Conservation (phyloP, 2,113 vertebrate species). For the Mus spicilegus region DNA sequence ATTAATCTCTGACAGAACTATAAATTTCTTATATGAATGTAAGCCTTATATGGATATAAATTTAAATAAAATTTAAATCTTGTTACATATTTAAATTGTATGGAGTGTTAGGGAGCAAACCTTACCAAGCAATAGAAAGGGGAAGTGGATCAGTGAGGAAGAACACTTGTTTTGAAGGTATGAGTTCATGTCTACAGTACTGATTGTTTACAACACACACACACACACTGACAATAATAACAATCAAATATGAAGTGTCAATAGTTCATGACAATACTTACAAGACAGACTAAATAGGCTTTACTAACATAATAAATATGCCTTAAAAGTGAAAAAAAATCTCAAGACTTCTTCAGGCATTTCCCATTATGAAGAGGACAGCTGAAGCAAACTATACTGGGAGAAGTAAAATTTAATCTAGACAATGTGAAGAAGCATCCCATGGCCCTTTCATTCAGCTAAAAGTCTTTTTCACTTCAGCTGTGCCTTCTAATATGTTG, state of each 20-base stretch:
- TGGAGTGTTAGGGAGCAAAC: neutral
- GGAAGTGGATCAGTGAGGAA: neutral
- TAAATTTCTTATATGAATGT: neutral
- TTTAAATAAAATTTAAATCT: neutral
- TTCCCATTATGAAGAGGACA: neutral
- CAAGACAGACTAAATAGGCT: neutral
- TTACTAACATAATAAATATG: neutral
- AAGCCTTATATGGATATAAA: neutral
- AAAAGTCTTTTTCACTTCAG: neutral
- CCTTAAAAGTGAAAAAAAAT: too few relatives aligned
- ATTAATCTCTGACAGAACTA: neutral
- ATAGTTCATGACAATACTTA: neutral
- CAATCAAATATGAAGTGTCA: neutral
- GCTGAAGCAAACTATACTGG: rapidly evolving
- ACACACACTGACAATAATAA: neutral
- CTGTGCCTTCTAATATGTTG: neutral
- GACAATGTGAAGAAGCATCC: too few relatives aligned
- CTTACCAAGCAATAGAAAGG: too few relatives aligned
- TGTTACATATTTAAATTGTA: neutral
- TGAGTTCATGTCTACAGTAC: neutral
- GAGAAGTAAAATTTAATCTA: rapidly evolving
- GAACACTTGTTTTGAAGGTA: neutral
- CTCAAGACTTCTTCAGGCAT: too few relatives aligned
- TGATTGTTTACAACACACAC: neutral
- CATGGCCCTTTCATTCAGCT: neutral